Evolutionary conservation across 2,113 vertebrate species (phyloP).

Genomic region (Zosterops lateralis): DNA sequence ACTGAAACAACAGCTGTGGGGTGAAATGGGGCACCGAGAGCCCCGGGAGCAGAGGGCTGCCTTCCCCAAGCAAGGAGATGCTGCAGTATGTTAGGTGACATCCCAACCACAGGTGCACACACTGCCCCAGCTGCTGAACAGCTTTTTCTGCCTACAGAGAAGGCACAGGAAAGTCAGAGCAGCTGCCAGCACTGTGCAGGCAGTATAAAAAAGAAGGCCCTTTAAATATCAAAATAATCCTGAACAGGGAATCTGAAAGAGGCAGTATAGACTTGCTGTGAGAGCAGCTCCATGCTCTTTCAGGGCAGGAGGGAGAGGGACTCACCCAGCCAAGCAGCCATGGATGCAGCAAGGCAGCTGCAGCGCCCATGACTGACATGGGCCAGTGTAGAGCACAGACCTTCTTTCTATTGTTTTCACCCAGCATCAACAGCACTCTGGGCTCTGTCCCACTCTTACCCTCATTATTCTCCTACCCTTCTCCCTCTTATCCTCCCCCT

Average conservation of each 20-base stretch:
- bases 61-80: not conserved
- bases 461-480: not conserved
- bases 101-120: not conserved
- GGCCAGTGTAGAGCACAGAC: not conserved
- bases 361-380: accelerated
- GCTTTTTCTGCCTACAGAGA: not conserved
- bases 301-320: not conserved
- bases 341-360: not conserved
- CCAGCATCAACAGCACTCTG: not conserved
- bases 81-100: not conserved
- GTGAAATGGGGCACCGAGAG: not conserved
- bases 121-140: not conserved
- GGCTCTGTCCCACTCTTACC: not conserved
- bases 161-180: not conserved
- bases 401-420: not conserved
- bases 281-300: not conserved
- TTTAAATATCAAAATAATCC: not conserved
- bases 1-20: not conserved
- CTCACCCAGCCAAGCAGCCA: not conserved
- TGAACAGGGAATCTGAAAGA: not conserved
- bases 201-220: not conserved
- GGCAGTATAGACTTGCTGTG: not conserved
- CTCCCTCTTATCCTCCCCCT: not conserved
- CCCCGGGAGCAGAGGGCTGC: not conserved
- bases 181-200: not conserved